Percentiles rank a stretch among this genome's conserved stretches.
Evolutionary conservation across 2,113 vertebrate species (phyloP).

Genomic region (Heteronetta atricapilla): DNA sequence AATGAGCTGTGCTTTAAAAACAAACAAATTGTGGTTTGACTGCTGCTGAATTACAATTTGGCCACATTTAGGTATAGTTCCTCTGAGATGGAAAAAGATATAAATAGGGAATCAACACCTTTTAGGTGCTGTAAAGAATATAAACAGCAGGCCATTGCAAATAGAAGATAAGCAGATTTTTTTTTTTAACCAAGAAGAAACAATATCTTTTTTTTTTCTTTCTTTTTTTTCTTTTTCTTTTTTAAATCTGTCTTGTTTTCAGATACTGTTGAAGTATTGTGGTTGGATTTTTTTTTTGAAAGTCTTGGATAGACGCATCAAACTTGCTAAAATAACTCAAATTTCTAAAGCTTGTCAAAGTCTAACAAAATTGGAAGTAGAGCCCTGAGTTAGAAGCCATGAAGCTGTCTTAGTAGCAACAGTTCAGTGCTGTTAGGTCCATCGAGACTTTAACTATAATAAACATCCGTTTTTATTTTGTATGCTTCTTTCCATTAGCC

Average conservation of each 20-base stretch:
- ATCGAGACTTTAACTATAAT: not conserved
- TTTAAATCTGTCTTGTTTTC: not conserved
- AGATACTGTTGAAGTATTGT: not conserved
- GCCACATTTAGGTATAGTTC: not conserved
- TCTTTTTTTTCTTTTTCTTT: not conserved
- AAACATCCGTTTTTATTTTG: conserved; percentile 10
- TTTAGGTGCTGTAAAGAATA: not conserved
- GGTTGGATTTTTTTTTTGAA: not conserved
- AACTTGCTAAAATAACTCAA: not conserved
- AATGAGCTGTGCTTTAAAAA: not conserved
- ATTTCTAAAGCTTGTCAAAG: not conserved
- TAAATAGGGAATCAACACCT: not conserved
- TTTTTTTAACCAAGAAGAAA: not conserved
- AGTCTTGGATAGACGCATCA: not conserved
- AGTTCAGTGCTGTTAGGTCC: not conserved
- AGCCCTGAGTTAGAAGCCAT: not conserved
- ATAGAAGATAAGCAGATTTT: not conserved
- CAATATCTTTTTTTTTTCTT: not conserved
- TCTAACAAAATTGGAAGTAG: not conserved
- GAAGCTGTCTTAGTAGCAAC: not conserved
- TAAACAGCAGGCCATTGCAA: not conserved
- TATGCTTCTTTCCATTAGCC: conserved; percentile 9
- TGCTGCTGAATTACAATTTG: not conserved
- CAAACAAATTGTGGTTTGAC: not conserved
- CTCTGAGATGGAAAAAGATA: not conserved